Conservation (phyloP, 2,888 invertebrate genomes). For the Adelphocoris suturalis region DNA sequence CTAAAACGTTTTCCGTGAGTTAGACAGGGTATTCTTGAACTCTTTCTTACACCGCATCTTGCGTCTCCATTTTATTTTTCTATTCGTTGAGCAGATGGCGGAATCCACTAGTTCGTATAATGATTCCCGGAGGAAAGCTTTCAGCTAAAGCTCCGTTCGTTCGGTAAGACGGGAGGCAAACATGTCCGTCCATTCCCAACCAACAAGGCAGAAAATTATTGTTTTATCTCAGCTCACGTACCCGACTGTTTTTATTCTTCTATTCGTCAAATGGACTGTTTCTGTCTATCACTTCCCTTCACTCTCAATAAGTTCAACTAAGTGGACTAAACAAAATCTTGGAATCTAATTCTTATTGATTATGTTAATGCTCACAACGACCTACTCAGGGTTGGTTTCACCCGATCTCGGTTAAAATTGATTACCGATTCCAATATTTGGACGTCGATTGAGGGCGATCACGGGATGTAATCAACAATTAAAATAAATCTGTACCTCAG, state of each 20-base stretch:
- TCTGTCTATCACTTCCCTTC: background rate
- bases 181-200: constrained; percentile 24
- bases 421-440: too few species aligned
- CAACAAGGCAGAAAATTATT: constrained; percentile 54
- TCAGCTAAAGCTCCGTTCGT: background rate
- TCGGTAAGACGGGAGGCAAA: constrained; percentile 20
- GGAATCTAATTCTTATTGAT: background rate
- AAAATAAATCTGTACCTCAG: too few species aligned
- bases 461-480: too few species aligned
- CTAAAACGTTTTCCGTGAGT: too few species aligned
- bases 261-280: background rate
- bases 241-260: background rate
- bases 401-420: too few species aligned
- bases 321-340: background rate
- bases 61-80: background rate
- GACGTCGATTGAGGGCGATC: too few species aligned
- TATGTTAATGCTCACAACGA: background rate
- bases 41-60: background rate
- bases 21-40: background rate
- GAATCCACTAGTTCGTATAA: background rate
- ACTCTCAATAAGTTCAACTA: background rate
- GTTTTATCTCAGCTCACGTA: constrained; percentile 38
- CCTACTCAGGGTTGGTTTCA: too few species aligned
- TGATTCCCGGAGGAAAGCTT: constrained; percentile 1
- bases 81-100: background rate